Conservation (phyloP, 2,797 vertebrate species). For the Enteromius afrohamiltoni region DNA sequence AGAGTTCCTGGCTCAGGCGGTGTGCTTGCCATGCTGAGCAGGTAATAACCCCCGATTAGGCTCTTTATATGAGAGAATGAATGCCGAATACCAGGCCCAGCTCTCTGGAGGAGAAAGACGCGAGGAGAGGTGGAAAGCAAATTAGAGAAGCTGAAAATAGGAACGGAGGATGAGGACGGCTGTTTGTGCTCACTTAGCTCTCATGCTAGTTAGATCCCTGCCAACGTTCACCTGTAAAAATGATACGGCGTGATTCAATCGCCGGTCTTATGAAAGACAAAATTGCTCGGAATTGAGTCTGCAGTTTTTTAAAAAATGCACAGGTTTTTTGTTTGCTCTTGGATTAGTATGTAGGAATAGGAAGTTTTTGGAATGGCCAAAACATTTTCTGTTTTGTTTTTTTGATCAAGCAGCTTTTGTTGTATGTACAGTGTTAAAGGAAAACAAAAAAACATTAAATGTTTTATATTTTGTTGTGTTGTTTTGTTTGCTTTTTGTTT, state of each 20-base stretch:
- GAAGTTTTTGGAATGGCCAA: not conserved
- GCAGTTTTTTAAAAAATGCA: not conserved
- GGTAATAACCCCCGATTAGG: constrained; percentile 65
- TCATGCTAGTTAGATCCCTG: constrained; percentile 21
- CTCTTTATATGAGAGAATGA: constrained; percentile 61
- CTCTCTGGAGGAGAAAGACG: constrained; percentile 38
- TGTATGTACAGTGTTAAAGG: not conserved
- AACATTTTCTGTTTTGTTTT: not conserved
- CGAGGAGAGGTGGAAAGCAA: constrained; percentile 12
- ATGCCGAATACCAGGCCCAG: constrained; percentile 41
- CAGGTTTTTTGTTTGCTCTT: not conserved
- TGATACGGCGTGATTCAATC: not conserved
- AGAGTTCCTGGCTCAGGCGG: constrained; percentile 49
- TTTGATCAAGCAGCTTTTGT: not conserved
- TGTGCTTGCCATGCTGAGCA: constrained; percentile 62
- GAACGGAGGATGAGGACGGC: constrained; percentile 12
- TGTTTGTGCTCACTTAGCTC: constrained; percentile 20
- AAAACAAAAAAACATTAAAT: not conserved
- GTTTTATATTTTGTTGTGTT: not conserved
- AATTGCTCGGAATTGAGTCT: not conserved
- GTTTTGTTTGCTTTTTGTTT: not conserved
- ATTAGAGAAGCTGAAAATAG: constrained; percentile 46
- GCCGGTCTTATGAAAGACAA: not conserved
- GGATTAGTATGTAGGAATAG: too few relatives aligned
- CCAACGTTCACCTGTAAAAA: constrained; percentile 7